These are phyloP conservation scores for Peromyscus californicus DNA, from an alignment of 2,113 vertebrate genomes.

Conservation along the genomic window DNA sequence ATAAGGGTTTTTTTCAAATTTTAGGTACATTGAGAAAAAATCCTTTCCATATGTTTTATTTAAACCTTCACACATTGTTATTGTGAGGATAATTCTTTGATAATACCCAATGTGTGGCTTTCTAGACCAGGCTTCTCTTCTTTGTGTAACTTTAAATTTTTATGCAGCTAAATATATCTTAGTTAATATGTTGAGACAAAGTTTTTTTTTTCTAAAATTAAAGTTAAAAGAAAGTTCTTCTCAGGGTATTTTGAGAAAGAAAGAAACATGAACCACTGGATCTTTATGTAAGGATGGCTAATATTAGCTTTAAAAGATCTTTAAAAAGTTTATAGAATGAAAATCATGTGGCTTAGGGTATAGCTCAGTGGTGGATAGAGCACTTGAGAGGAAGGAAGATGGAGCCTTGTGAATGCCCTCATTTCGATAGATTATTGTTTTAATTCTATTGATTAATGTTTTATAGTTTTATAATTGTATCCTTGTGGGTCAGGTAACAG, in stretches of 20 bases:
- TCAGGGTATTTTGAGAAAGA: not conserved
- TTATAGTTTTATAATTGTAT: not conserved
- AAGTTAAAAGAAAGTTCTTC: not conserved
- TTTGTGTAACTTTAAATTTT: not conserved
- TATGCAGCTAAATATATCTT: slow-evolving; percentile 30
- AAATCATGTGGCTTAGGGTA: not conserved
- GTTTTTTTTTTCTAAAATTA: not conserved
- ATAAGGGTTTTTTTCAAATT: not conserved
- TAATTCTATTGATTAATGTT: not conserved
- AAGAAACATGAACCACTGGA: not conserved
- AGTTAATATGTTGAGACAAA: slow-evolving; percentile 11
- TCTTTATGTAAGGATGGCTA: not conserved
- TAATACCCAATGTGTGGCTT: not conserved
- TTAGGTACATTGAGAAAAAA: not conserved
- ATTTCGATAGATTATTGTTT: not conserved
- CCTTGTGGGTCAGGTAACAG: not conserved
- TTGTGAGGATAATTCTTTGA: not conserved
- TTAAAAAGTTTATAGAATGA: not conserved
- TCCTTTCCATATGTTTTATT: not conserved
- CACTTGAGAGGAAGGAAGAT: not conserved
- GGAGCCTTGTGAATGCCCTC: not conserved
- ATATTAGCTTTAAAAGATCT: not conserved
- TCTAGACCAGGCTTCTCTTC: slow-evolving; percentile 24
- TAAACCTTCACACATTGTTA: slow-evolving; percentile 16
- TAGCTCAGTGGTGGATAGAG: not conserved